Evolutionary conservation across 2,113 vertebrate species (phyloP).

Genomic region (Bujurquina vittata): DNA sequence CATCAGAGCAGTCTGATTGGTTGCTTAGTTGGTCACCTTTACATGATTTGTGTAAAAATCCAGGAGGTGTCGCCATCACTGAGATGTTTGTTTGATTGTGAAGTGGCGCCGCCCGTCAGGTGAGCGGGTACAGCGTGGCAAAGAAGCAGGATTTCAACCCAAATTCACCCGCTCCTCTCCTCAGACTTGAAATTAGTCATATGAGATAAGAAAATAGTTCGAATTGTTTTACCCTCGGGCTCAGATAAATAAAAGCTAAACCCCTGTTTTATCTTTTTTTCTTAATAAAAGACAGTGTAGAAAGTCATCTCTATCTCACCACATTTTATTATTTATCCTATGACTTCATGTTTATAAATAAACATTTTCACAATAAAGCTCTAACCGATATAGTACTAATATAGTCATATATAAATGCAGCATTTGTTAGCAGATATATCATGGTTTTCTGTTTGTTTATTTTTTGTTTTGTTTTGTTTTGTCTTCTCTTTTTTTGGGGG

Average conservation of each 20-base stretch:
- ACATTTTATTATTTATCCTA: too few species aligned
- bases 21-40: neutral
- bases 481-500: too few species aligned
- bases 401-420: too few species aligned
- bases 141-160: neutral
- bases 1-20: constrained; percentile 50
- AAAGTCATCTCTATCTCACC: too few species aligned
- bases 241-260: neutral
- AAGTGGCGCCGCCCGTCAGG: constrained; percentile 22
- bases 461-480: neutral
- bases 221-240: neutral
- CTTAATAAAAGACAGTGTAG: neutral
- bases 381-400: too few species aligned
- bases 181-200: neutral
- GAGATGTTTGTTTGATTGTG: constrained; percentile 11
- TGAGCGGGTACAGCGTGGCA: constrained; percentile 26
- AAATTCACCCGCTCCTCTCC: neutral
- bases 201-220: neutral
- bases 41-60: constrained; percentile 21
- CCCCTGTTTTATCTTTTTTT: neutral
- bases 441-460: constrained; percentile 60
- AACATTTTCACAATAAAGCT: too few species aligned
- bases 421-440: too few species aligned
- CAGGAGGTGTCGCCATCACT: neutral
- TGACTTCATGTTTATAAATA: too few species aligned